Evolutionary conservation across 2,797 vertebrate genomes (phyloP).

Genomic region (Fundulus diaphanus): DNA sequence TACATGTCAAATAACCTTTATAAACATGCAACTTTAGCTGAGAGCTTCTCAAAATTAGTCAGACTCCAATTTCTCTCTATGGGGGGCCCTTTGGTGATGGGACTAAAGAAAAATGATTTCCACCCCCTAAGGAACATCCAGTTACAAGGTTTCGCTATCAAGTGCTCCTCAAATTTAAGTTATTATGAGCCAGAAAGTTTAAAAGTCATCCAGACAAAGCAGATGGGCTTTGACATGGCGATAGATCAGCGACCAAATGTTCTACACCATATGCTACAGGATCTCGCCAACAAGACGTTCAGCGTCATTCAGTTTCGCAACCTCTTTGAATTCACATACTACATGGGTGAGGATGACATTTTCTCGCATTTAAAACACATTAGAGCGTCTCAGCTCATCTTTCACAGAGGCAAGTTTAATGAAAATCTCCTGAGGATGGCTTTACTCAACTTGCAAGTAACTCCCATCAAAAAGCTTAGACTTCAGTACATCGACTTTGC

Average conservation of each 20-base stretch:
- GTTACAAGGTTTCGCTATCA: constrained; percentile 82
- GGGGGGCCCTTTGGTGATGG: constrained; percentile 81
- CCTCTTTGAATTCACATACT: constrained; percentile 88
- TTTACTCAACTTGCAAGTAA: constrained; percentile 78
- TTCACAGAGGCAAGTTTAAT: constrained; percentile 87
- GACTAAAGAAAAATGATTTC: constrained; percentile 77
- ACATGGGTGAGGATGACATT: constrained; percentile 72
- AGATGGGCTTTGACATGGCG: constrained; percentile 83
- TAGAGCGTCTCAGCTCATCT: constrained; percentile 69
- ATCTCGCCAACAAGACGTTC: constrained; percentile 81
- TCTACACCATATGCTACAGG: constrained; percentile 77
- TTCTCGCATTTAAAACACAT: constrained; percentile 78
- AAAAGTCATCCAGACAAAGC: constrained; percentile 70
- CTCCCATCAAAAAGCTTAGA: constrained; percentile 67
- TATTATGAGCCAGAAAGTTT: constrained; percentile 84
- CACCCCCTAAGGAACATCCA: constrained; percentile 67
- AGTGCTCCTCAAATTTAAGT: constrained; percentile 78
- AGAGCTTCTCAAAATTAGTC: constrained; percentile 71
- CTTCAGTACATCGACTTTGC: constrained; percentile 87
- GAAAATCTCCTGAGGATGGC: constrained; percentile 85
- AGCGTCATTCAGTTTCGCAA: constrained; percentile 83
- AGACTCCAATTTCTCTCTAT: constrained; percentile 78
- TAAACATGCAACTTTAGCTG: constrained; percentile 58
- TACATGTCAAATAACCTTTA: constrained; percentile 88
- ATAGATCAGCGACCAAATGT: constrained; percentile 74